phyloP scores from a whole-genome alignment of 2,113 vertebrate species.

The Hypomesus transpacificus region DNA sequence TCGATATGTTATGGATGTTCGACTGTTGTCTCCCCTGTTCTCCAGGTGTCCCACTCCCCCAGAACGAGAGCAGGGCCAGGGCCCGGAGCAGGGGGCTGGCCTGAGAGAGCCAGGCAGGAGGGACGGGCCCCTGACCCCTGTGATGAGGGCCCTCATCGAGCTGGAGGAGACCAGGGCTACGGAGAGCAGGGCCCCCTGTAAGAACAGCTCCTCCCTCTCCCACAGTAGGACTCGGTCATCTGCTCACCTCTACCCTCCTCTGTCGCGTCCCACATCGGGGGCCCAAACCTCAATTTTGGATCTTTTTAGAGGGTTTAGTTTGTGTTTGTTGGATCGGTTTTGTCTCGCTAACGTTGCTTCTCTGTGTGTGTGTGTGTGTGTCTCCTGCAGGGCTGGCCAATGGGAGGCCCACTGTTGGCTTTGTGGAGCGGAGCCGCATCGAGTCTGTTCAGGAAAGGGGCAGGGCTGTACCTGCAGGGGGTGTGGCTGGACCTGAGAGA shows the following conservation, averaged over 20 bases:
- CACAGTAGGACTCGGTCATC: slow-evolving; percentile 29
- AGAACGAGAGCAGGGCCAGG: slow-evolving; percentile 51
- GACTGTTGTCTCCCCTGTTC: background rate
- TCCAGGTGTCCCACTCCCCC: slow-evolving; percentile 54
- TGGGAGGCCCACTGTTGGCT: slow-evolving; percentile 73
- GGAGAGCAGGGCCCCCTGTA: slow-evolving; percentile 77
- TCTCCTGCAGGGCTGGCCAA: slow-evolving; percentile 66
- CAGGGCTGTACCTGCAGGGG: slow-evolving; percentile 44
- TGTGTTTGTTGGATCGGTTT: slow-evolving; percentile 1
- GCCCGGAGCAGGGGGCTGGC: background rate
- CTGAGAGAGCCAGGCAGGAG: slow-evolving; percentile 55
- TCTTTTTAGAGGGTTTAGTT: background rate
- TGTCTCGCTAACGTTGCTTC: background rate
- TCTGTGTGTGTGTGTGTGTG: slow-evolving; percentile 6
- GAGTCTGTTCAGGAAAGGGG: slow-evolving; percentile 69
- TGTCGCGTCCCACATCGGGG: no score
- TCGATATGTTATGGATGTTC: no score
- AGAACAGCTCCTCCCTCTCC: slow-evolving; percentile 29
- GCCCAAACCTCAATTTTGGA: background rate
- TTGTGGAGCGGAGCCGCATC: slow-evolving; percentile 68
- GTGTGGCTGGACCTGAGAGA: slow-evolving; percentile 4
- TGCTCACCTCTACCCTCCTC: background rate
- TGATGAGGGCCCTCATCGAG: slow-evolving; percentile 87
- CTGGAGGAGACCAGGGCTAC: slow-evolving; percentile 82
- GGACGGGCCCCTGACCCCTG: slow-evolving; percentile 74